Conservation (phyloP, 2,888 invertebrate genomes). For the Conops quadrifasciatus region DNA sequence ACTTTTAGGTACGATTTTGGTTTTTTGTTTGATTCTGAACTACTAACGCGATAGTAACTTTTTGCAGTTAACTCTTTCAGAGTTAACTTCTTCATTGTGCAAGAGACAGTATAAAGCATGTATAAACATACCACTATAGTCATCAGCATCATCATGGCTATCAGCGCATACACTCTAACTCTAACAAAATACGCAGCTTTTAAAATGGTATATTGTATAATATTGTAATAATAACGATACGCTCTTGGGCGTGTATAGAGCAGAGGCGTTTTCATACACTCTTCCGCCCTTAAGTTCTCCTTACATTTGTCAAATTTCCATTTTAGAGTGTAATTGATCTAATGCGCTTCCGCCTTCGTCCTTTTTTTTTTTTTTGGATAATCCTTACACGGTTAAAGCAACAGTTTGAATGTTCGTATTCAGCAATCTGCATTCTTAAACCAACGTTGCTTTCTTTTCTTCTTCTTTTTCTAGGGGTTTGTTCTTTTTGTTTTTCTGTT, state of each 20-base stretch:
- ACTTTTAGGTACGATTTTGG: neutral
- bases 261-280: neutral
- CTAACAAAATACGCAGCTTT: no score
- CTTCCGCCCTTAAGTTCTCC: neutral
- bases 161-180: neutral
- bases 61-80: no score
- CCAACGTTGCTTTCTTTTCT: no score
- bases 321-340: neutral
- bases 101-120: neutral
- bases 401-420: no score
- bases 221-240: no score
- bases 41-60: no score
- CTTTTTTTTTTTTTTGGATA: neutral
- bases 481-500: no score
- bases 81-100: no score
- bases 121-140: neutral
- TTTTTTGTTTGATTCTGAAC: neutral
- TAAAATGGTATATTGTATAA: no score
- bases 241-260: neutral
- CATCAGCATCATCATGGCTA: neutral
- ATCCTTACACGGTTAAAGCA: no score
- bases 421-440: no score
- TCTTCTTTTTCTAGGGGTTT: no score
- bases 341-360: neutral
- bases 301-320: neutral